These are phyloP conservation scores for Cryptomyrus ogoouensis DNA, from an alignment of 2,113 vertebrate genomes.

Conservation along the genomic window DNA sequence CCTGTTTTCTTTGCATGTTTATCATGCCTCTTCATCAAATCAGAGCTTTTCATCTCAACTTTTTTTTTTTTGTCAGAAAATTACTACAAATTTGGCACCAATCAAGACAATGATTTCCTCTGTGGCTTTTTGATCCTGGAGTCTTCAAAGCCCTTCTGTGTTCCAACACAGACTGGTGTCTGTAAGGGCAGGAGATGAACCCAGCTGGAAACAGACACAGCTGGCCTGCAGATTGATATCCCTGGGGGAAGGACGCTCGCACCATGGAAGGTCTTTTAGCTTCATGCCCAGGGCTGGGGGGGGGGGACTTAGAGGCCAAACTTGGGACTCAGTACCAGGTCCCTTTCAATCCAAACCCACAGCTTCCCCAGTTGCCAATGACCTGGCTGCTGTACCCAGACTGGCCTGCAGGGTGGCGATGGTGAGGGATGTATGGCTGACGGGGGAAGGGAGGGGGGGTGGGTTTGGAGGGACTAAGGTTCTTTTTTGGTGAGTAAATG, in stretches of 20 bases:
- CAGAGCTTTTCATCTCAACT: conserved; percentile 9
- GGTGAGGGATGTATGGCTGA: neutral
- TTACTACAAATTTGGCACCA: conserved; percentile 10
- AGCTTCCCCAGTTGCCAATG: neutral
- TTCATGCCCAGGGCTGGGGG: neutral
- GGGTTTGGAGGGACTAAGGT: neutral
- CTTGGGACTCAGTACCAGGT: neutral
- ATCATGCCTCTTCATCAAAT: neutral
- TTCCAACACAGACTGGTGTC: neutral
- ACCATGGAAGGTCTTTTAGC: neutral
- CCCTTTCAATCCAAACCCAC: neutral
- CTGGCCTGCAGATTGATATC: neutral
- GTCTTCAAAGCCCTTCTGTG: conserved; percentile 14
- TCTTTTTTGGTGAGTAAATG: conserved; percentile 39
- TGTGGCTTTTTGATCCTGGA: neutral
- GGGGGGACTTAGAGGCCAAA: neutral
- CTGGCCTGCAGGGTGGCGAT: neutral
- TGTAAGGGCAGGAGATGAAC: neutral
- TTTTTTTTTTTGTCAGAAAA: conserved; percentile 4
- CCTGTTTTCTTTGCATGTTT: neutral
- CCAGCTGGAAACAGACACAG: neutral
- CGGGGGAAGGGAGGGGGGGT: neutral
- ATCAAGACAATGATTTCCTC: conserved; percentile 7
- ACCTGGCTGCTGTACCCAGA: neutral
- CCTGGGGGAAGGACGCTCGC: neutral